Percentiles rank a stretch among this genome's conserved stretches.
Conservation (phyloP, 2,797 vertebrate species). For the Carduelis carduelis region DNA sequence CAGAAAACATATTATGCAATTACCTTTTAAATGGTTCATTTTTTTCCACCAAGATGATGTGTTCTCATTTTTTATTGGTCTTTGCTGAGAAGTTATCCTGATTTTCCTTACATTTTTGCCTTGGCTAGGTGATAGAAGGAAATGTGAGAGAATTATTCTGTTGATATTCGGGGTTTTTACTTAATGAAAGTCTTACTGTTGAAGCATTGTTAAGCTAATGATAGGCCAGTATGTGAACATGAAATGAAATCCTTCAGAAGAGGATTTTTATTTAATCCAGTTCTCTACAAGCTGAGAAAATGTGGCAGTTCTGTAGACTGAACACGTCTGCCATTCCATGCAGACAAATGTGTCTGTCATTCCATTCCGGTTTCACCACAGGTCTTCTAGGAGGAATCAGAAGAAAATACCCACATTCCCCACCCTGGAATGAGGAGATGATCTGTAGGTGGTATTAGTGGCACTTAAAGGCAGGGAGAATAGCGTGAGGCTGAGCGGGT, state of each 20-base stretch:
- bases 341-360: background rate
- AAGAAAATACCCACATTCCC: background rate
- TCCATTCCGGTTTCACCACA: background rate
- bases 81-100: background rate
- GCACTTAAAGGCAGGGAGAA: background rate
- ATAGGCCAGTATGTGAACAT: background rate
- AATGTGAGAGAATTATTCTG: background rate
- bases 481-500: rapidly evolving
- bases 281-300: background rate
- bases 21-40: background rate
- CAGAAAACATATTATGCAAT: background rate
- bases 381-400: background rate
- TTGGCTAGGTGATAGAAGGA: background rate
- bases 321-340: background rate
- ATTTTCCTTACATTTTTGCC: background rate
- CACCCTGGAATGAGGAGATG: background rate
- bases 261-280: background rate
- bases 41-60: background rate
- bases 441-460: background rate
- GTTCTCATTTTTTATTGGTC: background rate
- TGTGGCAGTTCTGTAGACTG: background rate
- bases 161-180: background rate
- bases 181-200: background rate
- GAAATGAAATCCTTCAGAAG: background rate
- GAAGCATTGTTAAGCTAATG: background rate